Base-by-base conservation (phyloP, 2,113 vertebrate genomes). In the Bubalus kerabau region DNA sequence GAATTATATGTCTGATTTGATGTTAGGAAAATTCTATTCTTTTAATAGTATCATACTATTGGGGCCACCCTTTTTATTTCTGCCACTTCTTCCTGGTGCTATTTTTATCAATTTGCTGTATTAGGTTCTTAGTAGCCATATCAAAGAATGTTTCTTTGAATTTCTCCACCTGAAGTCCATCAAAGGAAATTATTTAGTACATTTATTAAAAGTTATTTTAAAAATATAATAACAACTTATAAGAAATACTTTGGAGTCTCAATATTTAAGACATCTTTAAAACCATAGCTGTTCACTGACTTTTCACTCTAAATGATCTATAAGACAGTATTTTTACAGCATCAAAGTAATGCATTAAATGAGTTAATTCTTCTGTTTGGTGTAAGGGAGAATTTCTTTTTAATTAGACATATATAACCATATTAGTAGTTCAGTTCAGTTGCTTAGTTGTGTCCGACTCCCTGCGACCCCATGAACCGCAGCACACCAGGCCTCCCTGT, bases 331-430 rank as follows among this genome's bases (percentile, higher is more conserved):
- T 89, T 95, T 96, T 95, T 98, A 21, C 13, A 96, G 54, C 85
- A 97, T 94, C 88, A 98, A 97, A 98, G 64, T 7, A 87, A 3
- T 52, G 46, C 0, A 24, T 46, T 19, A 86, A 89, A 86, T 97
- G 96, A 98, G 2, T 40, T 95, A 0, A 0, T 2, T 2, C 57
- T 3, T 3, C 59, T 98, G 23, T 67, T 97, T 96, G 84, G 17
- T 71, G 24, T 82, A 86, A 62, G 95, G 28, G 94, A 94, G 26
- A 7, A 60, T 54, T 54, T 24, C 67, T 84, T 82, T 36, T 59
- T 13, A 91, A 97, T 95, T 94, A 97, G 91, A 97, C 89, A 92
- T 62, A 59, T 46, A 92, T 92, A 98, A 94, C 83, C 94, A 74
- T 74, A 40, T 23, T 23, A 74, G 36, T 40, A 74, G 5, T 23